Conservation (phyloP, 37 sponge, comb jelly and placozoan species). For the Oopsacas minuta region DNA sequence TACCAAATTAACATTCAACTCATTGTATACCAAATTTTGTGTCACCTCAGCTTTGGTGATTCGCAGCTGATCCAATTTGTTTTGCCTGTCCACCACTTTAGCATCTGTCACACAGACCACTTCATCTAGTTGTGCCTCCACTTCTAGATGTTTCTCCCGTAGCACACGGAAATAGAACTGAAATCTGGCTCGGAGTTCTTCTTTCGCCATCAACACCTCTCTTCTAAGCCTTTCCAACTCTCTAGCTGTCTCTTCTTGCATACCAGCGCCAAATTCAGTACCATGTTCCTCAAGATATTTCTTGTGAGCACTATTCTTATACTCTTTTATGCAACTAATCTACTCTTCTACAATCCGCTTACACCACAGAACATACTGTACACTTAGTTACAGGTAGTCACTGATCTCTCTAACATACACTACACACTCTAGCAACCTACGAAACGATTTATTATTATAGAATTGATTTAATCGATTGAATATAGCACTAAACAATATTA, state of each 20-base stretch:
- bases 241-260: neutral
- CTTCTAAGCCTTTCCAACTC: neutral
- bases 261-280: neutral
- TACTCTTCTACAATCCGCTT: neutral
- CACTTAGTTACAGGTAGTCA: neutral
- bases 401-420: neutral
- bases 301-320: too few species aligned
- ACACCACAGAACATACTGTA: neutral
- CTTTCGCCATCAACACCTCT: neutral
- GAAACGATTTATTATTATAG: too few species aligned
- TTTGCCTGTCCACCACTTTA: neutral
- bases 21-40: neutral
- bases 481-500: too few species aligned
- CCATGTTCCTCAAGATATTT: too few species aligned
- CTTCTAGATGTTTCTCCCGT: neutral
- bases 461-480: too few species aligned
- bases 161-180: neutral
- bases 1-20: neutral
- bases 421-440: neutral
- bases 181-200: neutral
- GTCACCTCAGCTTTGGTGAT: neutral
- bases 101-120: neutral
- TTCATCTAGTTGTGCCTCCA: neutral
- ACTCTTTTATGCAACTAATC: too few species aligned
- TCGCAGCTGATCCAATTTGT: neutral